phyloP scores from a whole-genome alignment of 2,888 invertebrate species.

The Eristalis tenax region DNA sequence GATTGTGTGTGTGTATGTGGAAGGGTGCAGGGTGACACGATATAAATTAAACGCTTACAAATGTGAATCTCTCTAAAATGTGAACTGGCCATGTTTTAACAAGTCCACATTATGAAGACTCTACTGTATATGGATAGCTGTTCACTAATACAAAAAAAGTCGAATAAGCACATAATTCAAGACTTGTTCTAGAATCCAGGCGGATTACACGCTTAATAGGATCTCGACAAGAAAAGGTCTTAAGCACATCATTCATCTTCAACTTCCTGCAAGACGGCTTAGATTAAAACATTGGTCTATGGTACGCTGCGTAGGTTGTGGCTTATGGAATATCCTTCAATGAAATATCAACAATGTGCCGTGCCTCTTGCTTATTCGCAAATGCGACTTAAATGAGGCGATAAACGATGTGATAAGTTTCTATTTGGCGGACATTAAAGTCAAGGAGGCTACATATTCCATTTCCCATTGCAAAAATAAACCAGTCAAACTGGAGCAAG shows the following conservation, averaged over 20 bases:
- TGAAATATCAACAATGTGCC: neutral
- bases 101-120: no score
- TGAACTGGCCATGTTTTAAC: no score
- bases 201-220: neutral
- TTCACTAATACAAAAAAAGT: no score
- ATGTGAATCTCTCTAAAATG: no score
- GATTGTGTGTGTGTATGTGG: no score
- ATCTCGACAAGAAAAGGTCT: neutral
- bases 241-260: neutral
- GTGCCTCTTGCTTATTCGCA: neutral
- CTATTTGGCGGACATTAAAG: conserved; percentile 31
- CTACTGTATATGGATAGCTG: no score
- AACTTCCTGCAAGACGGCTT: neutral
- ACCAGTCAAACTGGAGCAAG: neutral
- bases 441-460: conserved; percentile 5
- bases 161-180: neutral
- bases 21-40: no score
- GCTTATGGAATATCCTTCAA: neutral
- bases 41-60: no score
- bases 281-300: neutral
- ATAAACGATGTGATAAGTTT: conserved; percentile 41
- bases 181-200: neutral
- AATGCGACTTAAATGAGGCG: conserved; percentile 26
- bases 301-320: neutral
- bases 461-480: conserved; percentile 2